These are phyloP conservation scores for Gopherus flavomarginatus DNA, from an alignment of 2,113 vertebrate species.

Conservation along the genomic window DNA sequence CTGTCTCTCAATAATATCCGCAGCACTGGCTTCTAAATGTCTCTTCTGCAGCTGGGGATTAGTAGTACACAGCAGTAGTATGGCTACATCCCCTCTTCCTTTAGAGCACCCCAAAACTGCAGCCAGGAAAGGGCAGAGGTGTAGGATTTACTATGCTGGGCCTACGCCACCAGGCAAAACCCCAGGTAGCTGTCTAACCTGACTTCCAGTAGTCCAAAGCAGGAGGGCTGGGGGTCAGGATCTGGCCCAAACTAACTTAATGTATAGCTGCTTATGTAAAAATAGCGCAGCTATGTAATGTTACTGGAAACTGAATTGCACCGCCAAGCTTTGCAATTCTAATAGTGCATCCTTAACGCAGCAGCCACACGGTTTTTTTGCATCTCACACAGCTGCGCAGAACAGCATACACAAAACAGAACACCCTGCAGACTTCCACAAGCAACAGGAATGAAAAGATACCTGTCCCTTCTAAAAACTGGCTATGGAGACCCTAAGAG, in stretches of 20 bases:
- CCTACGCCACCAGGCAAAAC: not conserved
- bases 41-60: not conserved
- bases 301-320: not conserved
- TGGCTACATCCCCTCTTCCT: not conserved
- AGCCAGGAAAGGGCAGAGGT: not conserved
- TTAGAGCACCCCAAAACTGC: not conserved
- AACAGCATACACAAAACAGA: not conserved
- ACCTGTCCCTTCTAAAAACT: conserved; percentile 31
- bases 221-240: too few species aligned
- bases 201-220: not conserved
- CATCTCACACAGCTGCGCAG: too few species aligned
- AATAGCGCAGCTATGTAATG: not conserved
- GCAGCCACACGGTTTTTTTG: not conserved
- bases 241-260: not conserved
- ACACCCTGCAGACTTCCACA: not conserved
- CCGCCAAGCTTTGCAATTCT: not conserved
- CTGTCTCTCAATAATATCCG: not conserved
- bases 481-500: conserved; percentile 23
- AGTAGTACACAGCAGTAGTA: not conserved
- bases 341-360: not conserved
- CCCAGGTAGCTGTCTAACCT: not conserved
- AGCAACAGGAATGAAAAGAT: conserved; percentile 2
- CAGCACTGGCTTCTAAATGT: not conserved
- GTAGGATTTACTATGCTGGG: not conserved
- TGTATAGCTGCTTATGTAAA: not conserved